These are phyloP conservation scores for Cetonia aurata DNA, from an alignment of 2,888 invertebrate species.

Conservation along the genomic window DNA sequence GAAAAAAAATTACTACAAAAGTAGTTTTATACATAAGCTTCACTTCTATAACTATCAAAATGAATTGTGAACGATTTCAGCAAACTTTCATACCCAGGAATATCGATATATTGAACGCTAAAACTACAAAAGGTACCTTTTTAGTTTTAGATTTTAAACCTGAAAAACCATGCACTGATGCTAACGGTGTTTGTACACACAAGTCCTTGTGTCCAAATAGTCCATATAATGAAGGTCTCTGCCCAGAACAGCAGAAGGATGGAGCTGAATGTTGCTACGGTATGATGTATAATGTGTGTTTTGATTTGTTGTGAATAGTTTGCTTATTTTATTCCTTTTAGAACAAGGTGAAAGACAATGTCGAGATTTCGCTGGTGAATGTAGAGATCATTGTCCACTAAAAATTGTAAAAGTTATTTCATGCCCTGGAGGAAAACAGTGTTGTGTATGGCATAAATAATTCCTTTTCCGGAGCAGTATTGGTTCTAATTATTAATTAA, in stretches of 20 bases:
- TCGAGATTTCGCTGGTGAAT: conserved; percentile 40
- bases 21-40: too few species aligned
- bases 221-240: conserved; percentile 45
- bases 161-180: conserved; percentile 48
- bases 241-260: conserved; percentile 49
- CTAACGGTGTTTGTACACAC: conserved; percentile 50
- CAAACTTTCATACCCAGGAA: too few species aligned
- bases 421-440: conserved; percentile 35
- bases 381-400: conserved; percentile 36
- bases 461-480: too few species aligned
- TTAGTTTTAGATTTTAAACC: conserved; percentile 51
- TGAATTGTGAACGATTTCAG: too few species aligned
- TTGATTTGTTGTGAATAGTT: neutral
- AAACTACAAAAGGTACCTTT: too few species aligned
- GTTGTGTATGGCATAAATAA: conserved; percentile 37
- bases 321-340: conserved; percentile 6
- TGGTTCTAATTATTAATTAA: too few species aligned
- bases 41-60: too few species aligned
- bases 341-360: conserved; percentile 28
- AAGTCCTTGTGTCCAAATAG: conserved; percentile 51
- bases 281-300: conserved; percentile 45
- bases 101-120: too few species aligned
- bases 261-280: conserved; percentile 55
- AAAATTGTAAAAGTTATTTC: conserved; percentile 4
- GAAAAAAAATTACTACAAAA: too few species aligned